Conservation (phyloP, 2,797 vertebrate species). For the Rhabdomys pumilio region DNA sequence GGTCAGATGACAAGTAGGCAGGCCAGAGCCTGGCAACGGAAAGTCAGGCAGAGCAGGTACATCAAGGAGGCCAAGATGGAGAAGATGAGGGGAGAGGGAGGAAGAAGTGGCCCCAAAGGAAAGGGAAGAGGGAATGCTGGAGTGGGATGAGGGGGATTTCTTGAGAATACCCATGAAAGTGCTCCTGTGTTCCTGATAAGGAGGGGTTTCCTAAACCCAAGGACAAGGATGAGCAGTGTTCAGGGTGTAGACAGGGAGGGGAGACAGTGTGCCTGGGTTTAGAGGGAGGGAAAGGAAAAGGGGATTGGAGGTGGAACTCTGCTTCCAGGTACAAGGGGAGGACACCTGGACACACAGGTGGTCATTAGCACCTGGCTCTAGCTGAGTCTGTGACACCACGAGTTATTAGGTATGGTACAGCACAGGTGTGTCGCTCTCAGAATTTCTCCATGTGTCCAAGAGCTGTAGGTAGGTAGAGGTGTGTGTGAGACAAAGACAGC, state of each 20-base stretch:
- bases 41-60: background rate
- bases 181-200: background rate
- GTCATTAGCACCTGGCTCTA: background rate
- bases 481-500: background rate
- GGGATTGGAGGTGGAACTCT: rapidly evolving
- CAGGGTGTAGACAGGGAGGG: too few relatives aligned
- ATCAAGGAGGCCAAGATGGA: background rate
- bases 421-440: rapidly evolving
- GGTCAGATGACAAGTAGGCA: constrained; percentile 14
- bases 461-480: background rate
- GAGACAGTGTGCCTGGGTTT: background rate
- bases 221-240: background rate
- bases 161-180: background rate
- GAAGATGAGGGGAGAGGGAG: background rate
- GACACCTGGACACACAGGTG: background rate
- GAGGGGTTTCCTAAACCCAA: background rate
- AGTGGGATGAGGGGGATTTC: background rate
- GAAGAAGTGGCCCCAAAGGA: background rate
- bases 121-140: background rate
- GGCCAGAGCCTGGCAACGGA: constrained; percentile 1
- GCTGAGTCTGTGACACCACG: background rate
- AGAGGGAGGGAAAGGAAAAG: background rate
- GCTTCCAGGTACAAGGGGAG: background rate
- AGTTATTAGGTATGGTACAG: background rate
- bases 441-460: background rate